These are phyloP conservation scores for Carassius carassius DNA, from an alignment of 2,113 vertebrate genomes.

Conservation along the genomic window DNA sequence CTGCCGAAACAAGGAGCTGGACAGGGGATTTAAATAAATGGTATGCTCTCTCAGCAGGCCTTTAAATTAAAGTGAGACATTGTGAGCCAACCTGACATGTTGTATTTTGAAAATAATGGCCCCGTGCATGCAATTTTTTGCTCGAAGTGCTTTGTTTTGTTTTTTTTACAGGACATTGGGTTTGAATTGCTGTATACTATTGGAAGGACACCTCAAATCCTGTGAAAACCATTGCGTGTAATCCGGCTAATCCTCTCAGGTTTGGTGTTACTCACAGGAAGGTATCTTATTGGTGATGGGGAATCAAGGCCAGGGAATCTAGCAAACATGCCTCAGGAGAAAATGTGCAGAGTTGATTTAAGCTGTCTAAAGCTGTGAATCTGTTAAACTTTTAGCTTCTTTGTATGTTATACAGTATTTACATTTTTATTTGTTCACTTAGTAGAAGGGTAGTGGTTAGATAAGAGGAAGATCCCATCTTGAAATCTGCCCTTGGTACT, in stretches of 20 bases:
- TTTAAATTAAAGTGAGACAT: constrained; percentile 28
- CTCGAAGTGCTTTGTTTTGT: not conserved
- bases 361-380: not conserved
- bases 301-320: constrained; percentile 29
- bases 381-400: not conserved
- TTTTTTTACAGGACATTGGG: not conserved
- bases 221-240: constrained; percentile 46
- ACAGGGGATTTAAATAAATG: constrained; percentile 14
- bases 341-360: not conserved
- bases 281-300: constrained; percentile 45
- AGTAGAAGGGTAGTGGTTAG: not conserved
- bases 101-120: constrained; percentile 18
- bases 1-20: constrained; percentile 25
- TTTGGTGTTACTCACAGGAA: constrained; percentile 35
- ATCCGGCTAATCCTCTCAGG: constrained; percentile 56
- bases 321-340: not conserved
- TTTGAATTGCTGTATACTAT: constrained; percentile 16
- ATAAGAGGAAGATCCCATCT: not conserved
- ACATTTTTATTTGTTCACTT: not conserved
- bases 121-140: not conserved
- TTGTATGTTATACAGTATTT: not conserved
- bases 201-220: constrained; percentile 27
- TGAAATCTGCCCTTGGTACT: not conserved
- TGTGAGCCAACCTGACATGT: constrained; percentile 11
- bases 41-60: constrained; percentile 42